Percentiles rank a stretch among this genome's conserved stretches.
These are phyloP conservation scores for Mesitornis unicolor DNA, from an alignment of 2,113 vertebrate species.

Conservation along the genomic window DNA sequence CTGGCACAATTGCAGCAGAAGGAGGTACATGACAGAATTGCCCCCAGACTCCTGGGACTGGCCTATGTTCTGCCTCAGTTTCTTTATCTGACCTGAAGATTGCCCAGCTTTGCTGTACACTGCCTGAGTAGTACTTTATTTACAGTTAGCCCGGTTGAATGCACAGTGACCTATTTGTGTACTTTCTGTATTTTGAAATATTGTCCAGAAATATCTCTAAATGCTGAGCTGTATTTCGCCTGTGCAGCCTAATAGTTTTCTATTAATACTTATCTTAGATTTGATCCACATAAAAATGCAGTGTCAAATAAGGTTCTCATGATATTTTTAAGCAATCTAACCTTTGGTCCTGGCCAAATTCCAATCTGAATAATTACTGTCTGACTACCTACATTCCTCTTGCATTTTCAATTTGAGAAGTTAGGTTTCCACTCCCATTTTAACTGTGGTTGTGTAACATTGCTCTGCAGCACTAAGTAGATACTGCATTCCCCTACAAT, in stretches of 20 bases:
- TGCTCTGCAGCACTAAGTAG: constrained; percentile 15
- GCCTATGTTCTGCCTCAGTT: neutral
- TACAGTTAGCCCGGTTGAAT: constrained; percentile 2
- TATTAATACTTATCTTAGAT: constrained; percentile 52
- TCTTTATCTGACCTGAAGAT: neutral
- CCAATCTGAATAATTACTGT: constrained; percentile 55
- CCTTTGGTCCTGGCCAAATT: constrained; percentile 59
- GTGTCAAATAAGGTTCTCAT: constrained; percentile 51
- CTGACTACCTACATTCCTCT: constrained; percentile 43
- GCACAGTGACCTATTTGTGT: constrained; percentile 40
- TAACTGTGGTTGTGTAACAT: constrained; percentile 34
- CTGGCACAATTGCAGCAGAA: neutral
- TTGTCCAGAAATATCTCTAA: neutral
- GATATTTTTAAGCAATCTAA: constrained; percentile 59
- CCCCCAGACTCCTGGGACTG: neutral
- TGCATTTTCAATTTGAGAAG: constrained; percentile 36
- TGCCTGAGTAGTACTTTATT: neutral
- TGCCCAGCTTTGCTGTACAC: neutral
- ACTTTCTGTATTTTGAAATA: constrained; percentile 25
- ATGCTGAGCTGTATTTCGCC: constrained; percentile 31
- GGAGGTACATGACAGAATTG: neutral
- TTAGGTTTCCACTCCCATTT: constrained; percentile 22
- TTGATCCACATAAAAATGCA: constrained; percentile 36
- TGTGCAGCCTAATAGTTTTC: constrained; percentile 39
- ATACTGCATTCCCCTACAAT: neutral